Percentiles rank a stretch among this genome's conserved stretches.
Evolutionary conservation across 2,888 invertebrate species (phyloP).

Genomic region (Cacoxenus indagator): DNA sequence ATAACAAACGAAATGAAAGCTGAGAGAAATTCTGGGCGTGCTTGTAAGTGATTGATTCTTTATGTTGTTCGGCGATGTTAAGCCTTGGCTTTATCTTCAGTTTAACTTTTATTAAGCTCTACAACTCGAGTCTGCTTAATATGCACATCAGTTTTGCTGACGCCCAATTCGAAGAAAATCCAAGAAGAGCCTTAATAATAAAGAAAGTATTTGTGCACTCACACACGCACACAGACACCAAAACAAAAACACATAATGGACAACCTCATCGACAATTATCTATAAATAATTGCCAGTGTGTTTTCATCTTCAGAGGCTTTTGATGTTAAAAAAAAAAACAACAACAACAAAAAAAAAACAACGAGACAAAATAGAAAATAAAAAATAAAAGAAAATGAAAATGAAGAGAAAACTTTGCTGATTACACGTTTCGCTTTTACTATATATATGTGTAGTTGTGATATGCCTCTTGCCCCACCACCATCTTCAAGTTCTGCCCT

Average conservation of each 20-base stretch:
- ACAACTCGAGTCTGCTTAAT: slow-evolving; percentile 28
- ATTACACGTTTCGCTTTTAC: slow-evolving; percentile 25
- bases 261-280: slow-evolving; percentile 51
- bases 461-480: no score
- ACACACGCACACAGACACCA: not conserved
- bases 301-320: slow-evolving; percentile 22
- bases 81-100: not conserved
- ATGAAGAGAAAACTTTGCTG: not conserved
- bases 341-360: no score
- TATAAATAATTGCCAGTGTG: slow-evolving; percentile 49
- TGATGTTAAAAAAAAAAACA: not conserved
- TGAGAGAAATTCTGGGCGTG: slow-evolving; percentile 25
- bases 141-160: slow-evolving; percentile 32
- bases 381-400: no score
- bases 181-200: slow-evolving; percentile 8
- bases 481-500: slow-evolving; percentile 23
- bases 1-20: not conserved
- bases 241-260: not conserved
- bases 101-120: not conserved
- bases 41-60: slow-evolving; percentile 22
- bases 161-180: slow-evolving; percentile 1
- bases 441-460: no score
- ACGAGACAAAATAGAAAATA: no score
- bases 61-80: not conserved
- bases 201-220: slow-evolving; percentile 3